A percentile compares a stretch with the other conserved stretches of the same genome.
Evolutionary conservation across 92 coral and sea anemone genomes (phyloP).

Genomic region (Zoanthus gigantus): DNA sequence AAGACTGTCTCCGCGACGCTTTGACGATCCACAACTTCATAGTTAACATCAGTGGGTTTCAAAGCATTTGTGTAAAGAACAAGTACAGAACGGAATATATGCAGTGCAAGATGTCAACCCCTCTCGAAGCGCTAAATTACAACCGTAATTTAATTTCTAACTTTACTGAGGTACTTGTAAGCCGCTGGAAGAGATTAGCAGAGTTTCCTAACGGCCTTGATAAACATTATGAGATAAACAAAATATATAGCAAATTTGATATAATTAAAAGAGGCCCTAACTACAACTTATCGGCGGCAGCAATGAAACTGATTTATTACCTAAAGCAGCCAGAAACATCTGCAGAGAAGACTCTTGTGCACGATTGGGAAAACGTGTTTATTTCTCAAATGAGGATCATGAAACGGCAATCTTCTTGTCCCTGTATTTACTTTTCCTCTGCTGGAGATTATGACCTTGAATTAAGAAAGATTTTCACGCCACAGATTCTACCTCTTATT

Average conservation of each 20-base stretch:
- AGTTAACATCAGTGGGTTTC: slow-evolving; percentile 44
- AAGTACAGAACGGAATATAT: neutral
- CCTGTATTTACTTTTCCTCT: slow-evolving; percentile 45
- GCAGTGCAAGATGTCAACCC: slow-evolving; percentile 64
- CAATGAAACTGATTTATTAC: slow-evolving; percentile 65
- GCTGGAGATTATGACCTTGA: slow-evolving; percentile 12
- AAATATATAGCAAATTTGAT: slow-evolving; percentile 39
- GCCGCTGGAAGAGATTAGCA: slow-evolving; percentile 39
- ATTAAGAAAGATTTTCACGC: slow-evolving; percentile 42
- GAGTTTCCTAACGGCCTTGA: slow-evolving; percentile 60
- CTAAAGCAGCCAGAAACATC: slow-evolving; percentile 50
- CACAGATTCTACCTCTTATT: slow-evolving; percentile 35
- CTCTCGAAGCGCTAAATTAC: slow-evolving; percentile 56
- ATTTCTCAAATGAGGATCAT: slow-evolving; percentile 46
- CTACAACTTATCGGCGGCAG: slow-evolving; percentile 53
- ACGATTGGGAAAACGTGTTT: slow-evolving; percentile 62
- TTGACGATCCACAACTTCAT: slow-evolving; percentile 49
- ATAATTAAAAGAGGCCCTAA: neutral
- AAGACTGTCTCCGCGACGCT: slow-evolving; percentile 61
- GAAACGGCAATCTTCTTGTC: slow-evolving; percentile 49
- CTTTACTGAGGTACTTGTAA: slow-evolving; percentile 38
- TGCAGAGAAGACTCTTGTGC: slow-evolving; percentile 13
- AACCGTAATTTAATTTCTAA: slow-evolving; percentile 17
- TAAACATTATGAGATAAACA: slow-evolving; percentile 42
- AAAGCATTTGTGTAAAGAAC: slow-evolving; percentile 48